A percentile compares a stretch with the other conserved stretches of the same genome.
Conservation (phyloP, 2,113 vertebrate genomes). For the Neolamprologus tretocephalus region DNA sequence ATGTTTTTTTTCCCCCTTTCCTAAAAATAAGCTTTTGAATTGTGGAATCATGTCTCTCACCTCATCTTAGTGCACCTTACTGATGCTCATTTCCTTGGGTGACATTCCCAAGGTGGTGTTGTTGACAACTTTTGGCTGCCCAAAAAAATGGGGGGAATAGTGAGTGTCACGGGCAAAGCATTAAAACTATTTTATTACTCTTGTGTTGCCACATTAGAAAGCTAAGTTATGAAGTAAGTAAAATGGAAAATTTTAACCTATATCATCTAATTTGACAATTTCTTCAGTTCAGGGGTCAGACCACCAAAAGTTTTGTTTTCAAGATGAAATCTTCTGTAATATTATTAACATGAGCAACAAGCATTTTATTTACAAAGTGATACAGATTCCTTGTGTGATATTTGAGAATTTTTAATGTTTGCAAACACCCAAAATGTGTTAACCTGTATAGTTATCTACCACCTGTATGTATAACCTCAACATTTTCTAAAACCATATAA, state of each 20-base stretch:
- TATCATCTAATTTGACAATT: neutral
- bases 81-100: neutral
- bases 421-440: neutral
- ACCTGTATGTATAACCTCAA: fast-evolving
- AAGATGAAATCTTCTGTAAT: neutral
- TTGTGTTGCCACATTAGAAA: neutral
- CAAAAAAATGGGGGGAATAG: fast-evolving
- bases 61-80: neutral
- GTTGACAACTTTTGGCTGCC: neutral
- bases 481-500: neutral
- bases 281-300: neutral
- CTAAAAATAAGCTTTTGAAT: neutral
- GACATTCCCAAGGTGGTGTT: neutral
- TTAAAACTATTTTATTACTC: fast-evolving
- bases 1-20: too few species aligned
- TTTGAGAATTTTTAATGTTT: neutral
- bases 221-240: neutral
- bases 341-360: neutral
- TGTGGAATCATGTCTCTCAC: neutral
- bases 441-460: neutral
- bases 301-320: fast-evolving
- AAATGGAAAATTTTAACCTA: neutral
- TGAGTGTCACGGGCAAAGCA: fast-evolving
- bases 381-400: neutral
- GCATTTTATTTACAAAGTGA: neutral